A percentile compares a stretch with the other conserved stretches of the same genome.
phyloP scores from a whole-genome alignment of 2,113 vertebrate genomes.

The Phalacrocorax pelagicus region DNA sequence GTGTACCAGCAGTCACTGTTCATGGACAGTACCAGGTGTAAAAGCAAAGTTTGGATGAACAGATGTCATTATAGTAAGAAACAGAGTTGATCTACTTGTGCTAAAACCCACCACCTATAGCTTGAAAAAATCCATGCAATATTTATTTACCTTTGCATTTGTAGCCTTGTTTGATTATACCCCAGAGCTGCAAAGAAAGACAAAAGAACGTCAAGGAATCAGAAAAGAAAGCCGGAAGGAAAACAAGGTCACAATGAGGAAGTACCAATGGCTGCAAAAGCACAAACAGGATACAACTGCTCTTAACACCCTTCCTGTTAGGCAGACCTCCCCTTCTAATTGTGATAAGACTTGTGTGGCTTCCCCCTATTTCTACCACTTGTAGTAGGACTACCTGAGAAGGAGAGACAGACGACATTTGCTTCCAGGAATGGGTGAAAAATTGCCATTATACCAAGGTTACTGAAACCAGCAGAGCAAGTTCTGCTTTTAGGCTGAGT shows the following conservation, averaged over 20 bases:
- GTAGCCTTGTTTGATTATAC: slow-evolving; percentile 98
- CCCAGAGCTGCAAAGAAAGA: slow-evolving; percentile 92
- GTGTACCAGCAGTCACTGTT: not conserved
- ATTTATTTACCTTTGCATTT: slow-evolving; percentile 93
- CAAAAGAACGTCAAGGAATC: slow-evolving; percentile 54
- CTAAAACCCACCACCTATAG: not conserved
- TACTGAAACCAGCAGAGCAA: not conserved
- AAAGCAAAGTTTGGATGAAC: not conserved
- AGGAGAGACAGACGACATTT: not conserved
- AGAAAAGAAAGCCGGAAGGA: slow-evolving; percentile 67
- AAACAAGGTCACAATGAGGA: slow-evolving; percentile 67
- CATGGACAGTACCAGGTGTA: not conserved
- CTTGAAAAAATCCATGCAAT: not conserved
- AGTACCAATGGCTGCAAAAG: slow-evolving; percentile 58
- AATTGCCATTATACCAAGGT: not conserved
- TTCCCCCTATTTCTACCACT: slow-evolving; percentile 42
- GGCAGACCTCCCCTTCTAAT: slow-evolving; percentile 42
- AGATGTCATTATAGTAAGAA: not conserved
- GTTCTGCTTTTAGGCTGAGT: not conserved
- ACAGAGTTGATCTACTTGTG: not conserved
- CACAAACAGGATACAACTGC: slow-evolving; percentile 84
- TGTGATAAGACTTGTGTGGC: slow-evolving; percentile 17
- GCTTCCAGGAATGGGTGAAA: not conserved
- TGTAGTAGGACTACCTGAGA: not conserved
- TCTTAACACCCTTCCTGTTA: slow-evolving; percentile 83